Base-by-base conservation (phyloP, 2,797 vertebrate genomes). In the Arctocebus calabarensis region DNA sequence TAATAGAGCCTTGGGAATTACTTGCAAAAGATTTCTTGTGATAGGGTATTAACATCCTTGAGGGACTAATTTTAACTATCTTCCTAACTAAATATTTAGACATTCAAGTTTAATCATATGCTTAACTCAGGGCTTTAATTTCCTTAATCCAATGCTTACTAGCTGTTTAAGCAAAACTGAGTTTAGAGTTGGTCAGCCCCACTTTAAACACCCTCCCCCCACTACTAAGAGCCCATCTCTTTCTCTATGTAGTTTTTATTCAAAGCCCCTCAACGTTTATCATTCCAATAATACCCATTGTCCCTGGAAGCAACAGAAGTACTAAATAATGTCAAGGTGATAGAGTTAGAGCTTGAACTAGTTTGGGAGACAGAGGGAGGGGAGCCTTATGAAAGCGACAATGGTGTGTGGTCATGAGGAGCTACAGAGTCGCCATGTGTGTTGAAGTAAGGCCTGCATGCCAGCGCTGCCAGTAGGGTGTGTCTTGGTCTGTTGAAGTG, bases 1-100 rank as follows among this genome's bases (percentile, higher is more conserved):
- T 88, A 97, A 96, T 48, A 97, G 95, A 97, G 85, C 97, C 97
- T 98, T 96, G 96, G 89, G 94, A 98, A 97, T 97, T 37, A 97
- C 96, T 93, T 94, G 73, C 95, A 95, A 97, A 97, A 98, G 93
- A 96, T 93, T 96, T 98, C 57, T 94, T 88, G 92, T 94, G 62
- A 93, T 64, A 68, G 64, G 94, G 89, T 91, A 27, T 88, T 97
- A 96, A 22, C 91, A 97, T 96, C 90, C 93, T 71, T 86, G 94
- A 96, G 94, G 91, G 94, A 55, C 94, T 84, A 95, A 70, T 95
- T 85, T 94, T 86, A 94, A 73, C 75, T 93, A 23, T 57, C 89
- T 96, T 97, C 57, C 81, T 96, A 97, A 97, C 96, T 92, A 97
- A 98, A 89, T 90, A 96, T 95, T 97, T 97, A 88, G 93, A 97